Base-by-base conservation (phyloP, 2,113 vertebrate species). In the Desmodus rotundus region DNA sequence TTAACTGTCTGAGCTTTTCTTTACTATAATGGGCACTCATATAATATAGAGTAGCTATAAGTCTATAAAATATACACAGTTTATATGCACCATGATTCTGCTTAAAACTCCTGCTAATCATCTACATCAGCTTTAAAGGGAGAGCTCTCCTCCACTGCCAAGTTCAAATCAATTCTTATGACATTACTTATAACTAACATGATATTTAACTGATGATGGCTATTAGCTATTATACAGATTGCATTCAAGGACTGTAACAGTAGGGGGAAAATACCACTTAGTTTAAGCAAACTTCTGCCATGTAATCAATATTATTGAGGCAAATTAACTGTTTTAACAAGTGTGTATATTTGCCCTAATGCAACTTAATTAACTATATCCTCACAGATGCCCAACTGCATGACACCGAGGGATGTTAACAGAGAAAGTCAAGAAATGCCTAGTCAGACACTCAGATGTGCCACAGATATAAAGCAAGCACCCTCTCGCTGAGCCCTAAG, bases 161-260 rank as follows among this genome's bases (percentile, higher is more conserved):
- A 98, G 98, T 88, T 95, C 98, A 98, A 99, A 99, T 99, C 99
- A 99, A 99, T 99, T 99, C 99, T 99, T 99, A 99, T 98, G 98
- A 98, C 98, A 99, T 99, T 99, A 99, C 98, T 98, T 98, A 99
- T 99, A 99, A 99, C 99, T 98, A 98, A 98, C 94, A 87, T 98
- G 98, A 97, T 99, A 99, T 98, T 99, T 99, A 99, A 99, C 99
- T 98, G 98, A 98, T 98, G 98, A 98, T 98, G 96, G 98, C 98
- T 98, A 99, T 99, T 99, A 99, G 98, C 98, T 98, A 89, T 93
- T 93, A 86, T 22, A 83, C 95, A 99, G 98, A 99, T 99, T 99
- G 99, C 98, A 96, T 97, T 92, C 95, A 97, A 98, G 97, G 96
- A 99, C 99, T 98, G 98, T 97, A 98, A 98, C 99, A 99, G 99